Evolutionary conservation across 2,888 invertebrate genomes (phyloP).

Genomic region (Lycophotia porphyrea): DNA sequence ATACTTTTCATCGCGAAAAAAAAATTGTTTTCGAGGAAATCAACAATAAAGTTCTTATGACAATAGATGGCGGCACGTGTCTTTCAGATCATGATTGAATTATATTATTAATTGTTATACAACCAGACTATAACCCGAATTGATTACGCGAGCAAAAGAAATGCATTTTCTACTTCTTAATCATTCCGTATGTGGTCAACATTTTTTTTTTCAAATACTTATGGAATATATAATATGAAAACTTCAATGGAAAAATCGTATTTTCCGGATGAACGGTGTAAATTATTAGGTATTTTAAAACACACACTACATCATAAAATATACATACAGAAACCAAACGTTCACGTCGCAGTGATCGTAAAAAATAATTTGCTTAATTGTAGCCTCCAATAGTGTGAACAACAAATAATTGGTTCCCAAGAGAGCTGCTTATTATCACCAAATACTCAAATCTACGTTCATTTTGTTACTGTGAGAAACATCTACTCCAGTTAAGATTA

Average conservation of each 20-base stretch:
- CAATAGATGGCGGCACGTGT: no score
- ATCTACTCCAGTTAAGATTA: conserved; percentile 75
- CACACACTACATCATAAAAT: neutral
- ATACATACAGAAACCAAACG: conserved; percentile 32
- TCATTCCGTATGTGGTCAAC: neutral
- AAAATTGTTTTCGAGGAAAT: no score
- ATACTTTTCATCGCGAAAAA: no score
- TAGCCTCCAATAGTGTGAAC: conserved; percentile 56
- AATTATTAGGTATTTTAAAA: conserved; percentile 28
- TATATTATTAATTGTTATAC: no score
- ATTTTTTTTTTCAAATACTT: neutral
- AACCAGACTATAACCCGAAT: no score
- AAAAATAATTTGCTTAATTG: conserved; percentile 66
- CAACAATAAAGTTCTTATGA: no score
- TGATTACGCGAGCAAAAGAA: no score
- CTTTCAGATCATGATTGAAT: no score
- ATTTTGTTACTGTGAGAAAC: conserved; percentile 78
- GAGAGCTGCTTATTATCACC: conserved; percentile 65
- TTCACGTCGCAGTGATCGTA: conserved; percentile 51
- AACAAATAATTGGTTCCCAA: conserved; percentile 68
- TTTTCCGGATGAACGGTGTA: conserved; percentile 14
- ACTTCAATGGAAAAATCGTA: neutral
- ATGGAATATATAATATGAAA: no score
- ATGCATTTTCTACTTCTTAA: neutral
- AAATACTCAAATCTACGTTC: conserved; percentile 67